These are phyloP conservation scores for Phocides pigmalion DNA, from an alignment of 1,140 invertebrate genomes.

Conservation along the genomic window DNA sequence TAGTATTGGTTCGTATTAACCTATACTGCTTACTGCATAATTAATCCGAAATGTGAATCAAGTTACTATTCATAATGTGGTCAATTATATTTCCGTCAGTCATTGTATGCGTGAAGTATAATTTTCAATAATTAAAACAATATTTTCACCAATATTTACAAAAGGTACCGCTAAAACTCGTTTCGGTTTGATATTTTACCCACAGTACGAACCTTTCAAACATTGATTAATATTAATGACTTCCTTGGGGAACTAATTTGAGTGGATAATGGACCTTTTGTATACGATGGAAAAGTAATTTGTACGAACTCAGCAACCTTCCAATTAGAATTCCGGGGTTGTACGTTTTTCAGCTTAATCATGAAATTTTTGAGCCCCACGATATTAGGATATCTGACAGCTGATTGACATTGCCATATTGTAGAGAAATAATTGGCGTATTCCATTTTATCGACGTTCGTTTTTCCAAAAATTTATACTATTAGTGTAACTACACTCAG, in stretches of 20 bases:
- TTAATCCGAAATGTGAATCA: too few species aligned
- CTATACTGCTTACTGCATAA: too few species aligned
- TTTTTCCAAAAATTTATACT: too few species aligned
- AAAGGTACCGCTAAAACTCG: slow-evolving; percentile 3
- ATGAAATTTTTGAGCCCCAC: slow-evolving; percentile 43
- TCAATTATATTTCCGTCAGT: neutral
- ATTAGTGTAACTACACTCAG: too few species aligned
- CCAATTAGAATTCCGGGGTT: slow-evolving; percentile 50
- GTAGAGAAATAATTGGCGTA: neutral
- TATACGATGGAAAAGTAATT: slow-evolving; percentile 70
- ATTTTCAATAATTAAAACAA: neutral
- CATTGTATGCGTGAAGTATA: too few species aligned
- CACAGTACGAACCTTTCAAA: slow-evolving; percentile 46
- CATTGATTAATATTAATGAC: slow-evolving; percentile 64
- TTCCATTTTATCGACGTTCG: too few species aligned
- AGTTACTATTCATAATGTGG: too few species aligned
- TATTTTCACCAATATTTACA: slow-evolving; percentile 4
- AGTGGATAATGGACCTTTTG: slow-evolving; percentile 71
- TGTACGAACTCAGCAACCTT: slow-evolving; percentile 44
- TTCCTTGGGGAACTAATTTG: slow-evolving; percentile 63
- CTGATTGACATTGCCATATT: slow-evolving; percentile 5
- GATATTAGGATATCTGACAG: slow-evolving; percentile 17
- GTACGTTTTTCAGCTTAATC: slow-evolving; percentile 52
- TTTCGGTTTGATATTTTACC: slow-evolving; percentile 48
- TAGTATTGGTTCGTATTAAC: too few species aligned